A percentile compares a stretch with the other conserved stretches of the same genome.
Conservation (phyloP, 2,888 invertebrate genomes). For the Harpagoxenus sublaevis region DNA sequence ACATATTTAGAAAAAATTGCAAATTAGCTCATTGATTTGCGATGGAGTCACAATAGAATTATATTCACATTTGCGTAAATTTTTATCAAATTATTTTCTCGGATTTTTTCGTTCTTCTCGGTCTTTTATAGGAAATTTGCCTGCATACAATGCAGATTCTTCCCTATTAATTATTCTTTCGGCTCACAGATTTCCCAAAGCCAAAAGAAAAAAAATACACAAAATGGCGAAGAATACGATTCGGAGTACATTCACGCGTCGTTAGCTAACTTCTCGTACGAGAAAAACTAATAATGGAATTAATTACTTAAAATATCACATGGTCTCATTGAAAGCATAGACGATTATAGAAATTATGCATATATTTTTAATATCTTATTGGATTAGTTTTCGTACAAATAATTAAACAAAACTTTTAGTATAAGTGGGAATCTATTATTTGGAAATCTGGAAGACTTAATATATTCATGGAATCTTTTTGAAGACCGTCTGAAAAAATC, state of each 20-base stretch:
- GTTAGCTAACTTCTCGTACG: not conserved
- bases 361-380: too few relatives aligned
- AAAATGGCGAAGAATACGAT: not conserved
- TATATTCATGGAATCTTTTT: too few relatives aligned
- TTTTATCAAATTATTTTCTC: not conserved
- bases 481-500: too few relatives aligned
- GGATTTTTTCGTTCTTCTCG: not conserved
- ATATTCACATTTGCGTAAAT: not conserved
- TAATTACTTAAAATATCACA: not conserved
- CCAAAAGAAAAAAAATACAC: not conserved
- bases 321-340: too few relatives aligned
- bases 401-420: too few relatives aligned
- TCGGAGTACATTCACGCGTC: not conserved
- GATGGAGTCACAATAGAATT: not conserved
- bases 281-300: not conserved
- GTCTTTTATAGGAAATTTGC: not conserved
- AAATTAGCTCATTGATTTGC: not conserved
- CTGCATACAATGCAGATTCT: not conserved
- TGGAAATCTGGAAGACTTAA: too few relatives aligned
- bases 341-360: too few relatives aligned
- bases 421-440: too few relatives aligned
- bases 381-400: too few relatives aligned
- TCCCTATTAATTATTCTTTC: constrained; percentile 1
- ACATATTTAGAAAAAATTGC: not conserved
- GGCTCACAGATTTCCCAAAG: not conserved